These are phyloP conservation scores for Druon quercuslanigerum DNA, from an alignment of 1,140 invertebrate species.

Conservation along the genomic window DNA sequence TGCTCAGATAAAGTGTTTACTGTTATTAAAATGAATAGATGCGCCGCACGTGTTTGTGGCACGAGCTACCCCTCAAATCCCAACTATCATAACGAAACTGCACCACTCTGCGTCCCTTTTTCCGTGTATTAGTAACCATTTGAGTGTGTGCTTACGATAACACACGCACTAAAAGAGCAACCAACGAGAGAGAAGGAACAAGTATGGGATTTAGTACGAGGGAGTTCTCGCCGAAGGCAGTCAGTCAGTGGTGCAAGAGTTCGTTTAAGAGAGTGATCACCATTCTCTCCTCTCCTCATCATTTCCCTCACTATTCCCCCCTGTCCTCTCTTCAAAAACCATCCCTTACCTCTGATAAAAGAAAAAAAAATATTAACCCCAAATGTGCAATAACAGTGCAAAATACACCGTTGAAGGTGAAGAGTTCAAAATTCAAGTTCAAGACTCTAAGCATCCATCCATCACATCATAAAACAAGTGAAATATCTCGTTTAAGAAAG, in stretches of 20 bases:
- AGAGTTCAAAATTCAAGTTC: too few relatives aligned
- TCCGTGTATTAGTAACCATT: conserved; percentile 46
- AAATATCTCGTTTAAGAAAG: not conserved
- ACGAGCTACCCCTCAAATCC: conserved; percentile 51
- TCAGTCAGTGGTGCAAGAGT: conserved; percentile 47
- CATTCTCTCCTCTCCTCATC: conserved; percentile 23
- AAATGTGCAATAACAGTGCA: too few relatives aligned
- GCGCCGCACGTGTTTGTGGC: conserved; percentile 42
- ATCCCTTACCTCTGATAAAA: not conserved
- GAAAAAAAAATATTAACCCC: too few relatives aligned
- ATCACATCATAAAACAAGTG: too few relatives aligned
- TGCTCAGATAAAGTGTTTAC: conserved; percentile 47
- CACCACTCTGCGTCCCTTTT: conserved; percentile 31
- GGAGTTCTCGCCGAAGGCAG: conserved; percentile 54
- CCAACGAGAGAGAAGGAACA: conserved; percentile 40
- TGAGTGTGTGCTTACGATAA: conserved; percentile 32
- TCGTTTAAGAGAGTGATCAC: conserved; percentile 45
- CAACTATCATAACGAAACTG: conserved; percentile 45
- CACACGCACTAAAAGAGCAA: conserved; percentile 35
- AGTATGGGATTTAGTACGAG: conserved; percentile 51
- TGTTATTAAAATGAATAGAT: conserved; percentile 35
- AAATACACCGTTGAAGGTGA: too few relatives aligned
- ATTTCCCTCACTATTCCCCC: not conserved
- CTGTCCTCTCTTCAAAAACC: not conserved
- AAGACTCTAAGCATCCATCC: too few relatives aligned